Evolutionary conservation across 2,797 vertebrate species (phyloP).

Genomic region (Sandelia bainsii): DNA sequence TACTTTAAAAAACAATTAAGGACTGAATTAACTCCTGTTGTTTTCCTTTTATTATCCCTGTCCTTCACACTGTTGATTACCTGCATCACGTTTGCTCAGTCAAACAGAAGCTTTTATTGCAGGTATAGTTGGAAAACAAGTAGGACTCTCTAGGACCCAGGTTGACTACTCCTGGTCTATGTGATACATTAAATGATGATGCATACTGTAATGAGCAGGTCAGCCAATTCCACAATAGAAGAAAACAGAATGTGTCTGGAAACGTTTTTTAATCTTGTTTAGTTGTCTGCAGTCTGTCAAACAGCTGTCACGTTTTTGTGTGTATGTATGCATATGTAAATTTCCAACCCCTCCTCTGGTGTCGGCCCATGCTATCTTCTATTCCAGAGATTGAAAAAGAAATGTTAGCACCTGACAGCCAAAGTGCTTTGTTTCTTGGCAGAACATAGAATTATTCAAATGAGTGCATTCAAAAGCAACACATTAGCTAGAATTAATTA

Average conservation of each 20-base stretch:
- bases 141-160: too few species aligned
- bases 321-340: conserved; percentile 44
- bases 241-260: conserved; percentile 17
- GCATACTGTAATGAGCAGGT: conserved; percentile 2
- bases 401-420: conserved; percentile 77
- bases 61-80: too few species aligned
- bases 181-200: conserved; percentile 5
- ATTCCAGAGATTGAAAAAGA: conserved; percentile 58
- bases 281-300: conserved; percentile 29
- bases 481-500: conserved; percentile 83
- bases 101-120: too few species aligned
- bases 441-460: conserved; percentile 84
- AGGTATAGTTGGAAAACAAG: too few species aligned
- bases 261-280: conserved; percentile 21
- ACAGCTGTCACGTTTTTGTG: conserved; percentile 33
- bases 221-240: conserved; percentile 14
- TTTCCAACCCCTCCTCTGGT: conserved; percentile 46
- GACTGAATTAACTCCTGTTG: not conserved
- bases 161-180: not conserved
- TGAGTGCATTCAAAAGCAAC: conserved; percentile 81
- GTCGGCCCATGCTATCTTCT: conserved; percentile 53
- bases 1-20: conserved; percentile 15
- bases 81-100: too few species aligned
- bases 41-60: too few species aligned
- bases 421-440: conserved; percentile 78